A percentile compares a stretch with the other conserved stretches of the same genome.
These are phyloP conservation scores for Parus major DNA, from an alignment of 2,113 vertebrate species.

Conservation along the genomic window DNA sequence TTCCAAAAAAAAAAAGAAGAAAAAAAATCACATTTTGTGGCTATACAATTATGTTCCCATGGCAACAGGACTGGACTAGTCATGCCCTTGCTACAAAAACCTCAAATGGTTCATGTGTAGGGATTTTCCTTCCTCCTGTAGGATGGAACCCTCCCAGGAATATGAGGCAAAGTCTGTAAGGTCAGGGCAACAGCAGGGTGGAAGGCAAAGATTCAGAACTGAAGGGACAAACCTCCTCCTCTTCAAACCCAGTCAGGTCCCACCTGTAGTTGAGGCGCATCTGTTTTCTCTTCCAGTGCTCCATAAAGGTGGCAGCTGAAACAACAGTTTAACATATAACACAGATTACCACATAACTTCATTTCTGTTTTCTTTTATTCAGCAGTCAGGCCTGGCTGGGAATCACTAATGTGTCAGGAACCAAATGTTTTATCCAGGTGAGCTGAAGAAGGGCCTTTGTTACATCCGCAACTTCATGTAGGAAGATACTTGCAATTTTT, in stretches of 20 bases:
- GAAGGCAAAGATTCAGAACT: conserved; percentile 37
- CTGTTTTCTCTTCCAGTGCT: conserved; percentile 98
- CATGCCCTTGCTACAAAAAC: neutral
- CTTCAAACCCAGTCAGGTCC: conserved; percentile 94
- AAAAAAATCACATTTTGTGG: neutral
- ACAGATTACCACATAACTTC: neutral
- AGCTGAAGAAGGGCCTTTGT: neutral
- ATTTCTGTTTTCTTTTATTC: neutral
- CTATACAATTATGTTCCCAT: neutral
- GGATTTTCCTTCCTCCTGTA: conserved; percentile 5
- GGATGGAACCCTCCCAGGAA: neutral
- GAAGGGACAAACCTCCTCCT: conserved; percentile 84
- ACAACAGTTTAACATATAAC: neutral
- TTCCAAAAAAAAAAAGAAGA: neutral
- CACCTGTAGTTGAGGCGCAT: conserved; percentile 96
- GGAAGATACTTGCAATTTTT: neutral
- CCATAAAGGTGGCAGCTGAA: conserved; percentile 95
- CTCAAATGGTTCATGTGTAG: neutral
- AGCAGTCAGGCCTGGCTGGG: neutral
- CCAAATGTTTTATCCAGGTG: neutral
- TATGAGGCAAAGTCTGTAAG: neutral
- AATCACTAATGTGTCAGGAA: neutral
- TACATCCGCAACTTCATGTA: neutral
- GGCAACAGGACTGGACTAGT: neutral
- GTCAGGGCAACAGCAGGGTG: neutral